These are phyloP conservation scores for Tylochromis polylepis DNA, from an alignment of 2,113 vertebrate species.

Conservation along the genomic window DNA sequence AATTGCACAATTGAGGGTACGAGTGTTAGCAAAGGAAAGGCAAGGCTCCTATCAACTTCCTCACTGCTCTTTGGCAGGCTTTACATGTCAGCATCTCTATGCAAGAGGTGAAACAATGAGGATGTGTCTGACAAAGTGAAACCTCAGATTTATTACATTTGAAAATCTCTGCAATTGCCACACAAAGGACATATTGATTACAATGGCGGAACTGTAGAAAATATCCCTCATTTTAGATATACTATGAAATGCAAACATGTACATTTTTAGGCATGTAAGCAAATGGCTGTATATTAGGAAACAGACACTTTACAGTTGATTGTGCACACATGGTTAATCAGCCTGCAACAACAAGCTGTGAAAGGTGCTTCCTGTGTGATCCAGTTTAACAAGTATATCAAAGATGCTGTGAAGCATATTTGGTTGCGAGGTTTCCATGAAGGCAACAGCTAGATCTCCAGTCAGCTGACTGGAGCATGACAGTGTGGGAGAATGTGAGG, in stretches of 20 bases:
- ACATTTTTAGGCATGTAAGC: background rate
- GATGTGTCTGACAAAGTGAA: background rate
- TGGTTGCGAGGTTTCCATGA: constrained; percentile 29
- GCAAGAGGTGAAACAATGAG: background rate
- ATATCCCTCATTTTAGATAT: background rate
- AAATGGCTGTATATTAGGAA: background rate
- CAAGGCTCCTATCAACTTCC: constrained; percentile 24
- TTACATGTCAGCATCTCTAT: background rate
- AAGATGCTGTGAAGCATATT: background rate
- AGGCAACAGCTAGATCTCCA: constrained; percentile 40
- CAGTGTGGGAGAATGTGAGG: constrained; percentile 61
- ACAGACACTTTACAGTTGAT: background rate
- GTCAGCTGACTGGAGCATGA: constrained; percentile 75
- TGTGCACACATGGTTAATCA: background rate
- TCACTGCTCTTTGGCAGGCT: background rate
- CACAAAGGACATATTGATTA: background rate
- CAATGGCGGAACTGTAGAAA: background rate
- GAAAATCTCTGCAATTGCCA: background rate
- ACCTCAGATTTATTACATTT: background rate
- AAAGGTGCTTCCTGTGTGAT: background rate
- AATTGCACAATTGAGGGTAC: constrained; percentile 37
- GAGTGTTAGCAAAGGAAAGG: constrained; percentile 16
- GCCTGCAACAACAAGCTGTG: background rate
- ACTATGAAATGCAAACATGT: background rate
- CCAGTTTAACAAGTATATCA: background rate